These are phyloP conservation scores for Maccullochella peelii DNA, from an alignment of 2,113 vertebrate genomes.

Conservation along the genomic window DNA sequence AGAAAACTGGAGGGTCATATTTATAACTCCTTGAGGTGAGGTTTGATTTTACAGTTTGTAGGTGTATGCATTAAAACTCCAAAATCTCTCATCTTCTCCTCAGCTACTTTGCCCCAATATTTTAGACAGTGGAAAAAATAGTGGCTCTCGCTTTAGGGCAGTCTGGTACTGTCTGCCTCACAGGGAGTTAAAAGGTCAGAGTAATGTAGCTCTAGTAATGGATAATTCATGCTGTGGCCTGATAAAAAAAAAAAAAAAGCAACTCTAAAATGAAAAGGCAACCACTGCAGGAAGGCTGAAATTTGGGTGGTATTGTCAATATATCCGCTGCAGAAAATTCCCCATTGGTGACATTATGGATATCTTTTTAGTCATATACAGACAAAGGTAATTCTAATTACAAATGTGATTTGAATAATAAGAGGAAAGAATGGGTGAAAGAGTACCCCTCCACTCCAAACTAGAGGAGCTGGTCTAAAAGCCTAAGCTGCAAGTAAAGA, in stretches of 20 bases:
- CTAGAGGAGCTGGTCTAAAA: neutral
- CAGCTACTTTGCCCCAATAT: neutral
- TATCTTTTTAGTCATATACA: neutral
- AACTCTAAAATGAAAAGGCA: conserved; percentile 32
- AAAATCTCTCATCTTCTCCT: neutral
- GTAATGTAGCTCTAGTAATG: conserved; percentile 22
- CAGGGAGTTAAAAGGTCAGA: conserved; percentile 47
- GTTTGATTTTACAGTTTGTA: conserved; percentile 19
- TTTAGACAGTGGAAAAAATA: neutral
- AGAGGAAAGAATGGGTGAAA: too few species aligned
- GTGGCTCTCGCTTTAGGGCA: conserved; percentile 4
- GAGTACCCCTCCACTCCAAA: too few species aligned
- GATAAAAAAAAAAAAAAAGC: conserved; percentile 40
- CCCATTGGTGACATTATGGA: neutral
- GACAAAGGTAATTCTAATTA: neutral
- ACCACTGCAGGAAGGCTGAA: conserved; percentile 11
- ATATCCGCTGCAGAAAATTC: neutral
- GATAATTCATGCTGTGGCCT: conserved; percentile 35
- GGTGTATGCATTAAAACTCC: neutral
- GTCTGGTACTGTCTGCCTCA: conserved; percentile 22
- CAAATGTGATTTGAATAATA: too few species aligned
- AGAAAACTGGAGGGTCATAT: conserved; percentile 28
- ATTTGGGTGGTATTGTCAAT: neutral
- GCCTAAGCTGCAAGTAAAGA: neutral
- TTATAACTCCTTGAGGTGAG: conserved; percentile 11